These are phyloP conservation scores for Poecilia velifera DNA, from an alignment of 2,797 vertebrate genomes.

Conservation along the genomic window DNA sequence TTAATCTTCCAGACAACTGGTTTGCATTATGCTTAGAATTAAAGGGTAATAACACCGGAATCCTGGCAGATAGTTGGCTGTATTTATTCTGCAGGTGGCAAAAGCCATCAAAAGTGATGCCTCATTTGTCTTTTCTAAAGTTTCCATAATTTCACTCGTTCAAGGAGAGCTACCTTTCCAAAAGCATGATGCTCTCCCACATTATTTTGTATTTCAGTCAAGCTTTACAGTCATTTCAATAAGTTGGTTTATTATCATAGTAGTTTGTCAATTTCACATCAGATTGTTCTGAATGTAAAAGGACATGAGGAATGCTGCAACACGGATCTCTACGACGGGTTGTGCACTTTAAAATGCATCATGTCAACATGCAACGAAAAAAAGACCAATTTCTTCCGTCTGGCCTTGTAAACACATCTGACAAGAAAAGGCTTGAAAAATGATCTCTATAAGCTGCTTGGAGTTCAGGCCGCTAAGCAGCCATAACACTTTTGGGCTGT, in stretches of 20 bases:
- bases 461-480: not conserved
- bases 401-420: not conserved
- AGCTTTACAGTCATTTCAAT: not conserved
- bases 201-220: not conserved
- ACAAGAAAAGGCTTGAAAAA: not conserved
- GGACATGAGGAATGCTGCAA: not conserved
- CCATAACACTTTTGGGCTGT: not conserved
- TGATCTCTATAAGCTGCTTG: not conserved
- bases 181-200: not conserved
- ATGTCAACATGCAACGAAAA: not conserved
- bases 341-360: not conserved
- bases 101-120: not conserved
- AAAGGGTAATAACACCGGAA: constrained; percentile 3
- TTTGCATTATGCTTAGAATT: constrained; percentile 10
- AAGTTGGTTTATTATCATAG: not conserved
- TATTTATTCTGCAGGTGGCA: constrained; percentile 9
- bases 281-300: not conserved
- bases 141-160: not conserved
- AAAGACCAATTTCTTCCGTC: not conserved
- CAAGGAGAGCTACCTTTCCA: not conserved
- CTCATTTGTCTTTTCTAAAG: not conserved
- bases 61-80: not conserved
- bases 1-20: constrained; percentile 8
- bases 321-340: not conserved
- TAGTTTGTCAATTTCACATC: not conserved